Conservation (phyloP, 35 echinoderm and acorn worm genomes). For the Heliocidaris erythrogramma region DNA sequence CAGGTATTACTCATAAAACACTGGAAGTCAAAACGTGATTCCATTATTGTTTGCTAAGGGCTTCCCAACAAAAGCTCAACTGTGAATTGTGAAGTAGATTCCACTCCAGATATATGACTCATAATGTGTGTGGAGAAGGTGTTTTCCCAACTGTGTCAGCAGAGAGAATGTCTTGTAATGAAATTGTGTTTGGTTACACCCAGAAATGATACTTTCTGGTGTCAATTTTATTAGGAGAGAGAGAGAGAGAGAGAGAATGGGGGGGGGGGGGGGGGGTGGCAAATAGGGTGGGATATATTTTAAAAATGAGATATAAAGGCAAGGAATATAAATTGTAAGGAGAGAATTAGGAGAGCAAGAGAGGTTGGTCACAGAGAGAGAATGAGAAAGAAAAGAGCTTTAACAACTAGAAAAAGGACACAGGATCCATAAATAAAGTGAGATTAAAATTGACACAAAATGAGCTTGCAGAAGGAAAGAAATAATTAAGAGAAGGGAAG, state of each 20-base stretch:
- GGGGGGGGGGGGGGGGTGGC: not conserved
- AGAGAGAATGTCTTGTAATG: not conserved
- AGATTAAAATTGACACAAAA: no score
- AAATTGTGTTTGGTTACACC: not conserved
- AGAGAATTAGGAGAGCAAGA: no score
- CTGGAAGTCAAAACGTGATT: not conserved
- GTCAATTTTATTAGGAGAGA: not conserved
- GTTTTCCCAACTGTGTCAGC: not conserved
- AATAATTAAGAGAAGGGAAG: no score
- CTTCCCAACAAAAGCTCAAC: not conserved
- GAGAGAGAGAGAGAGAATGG: not conserved
- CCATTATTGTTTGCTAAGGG: not conserved
- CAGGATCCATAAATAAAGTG: no score
- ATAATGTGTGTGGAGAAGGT: not conserved
- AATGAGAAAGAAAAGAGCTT: no score
- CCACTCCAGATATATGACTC: not conserved
- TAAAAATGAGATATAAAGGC: no score
- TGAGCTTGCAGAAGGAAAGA: no score
- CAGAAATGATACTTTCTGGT: not conserved
- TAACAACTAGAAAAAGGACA: no score
- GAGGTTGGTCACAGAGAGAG: no score
- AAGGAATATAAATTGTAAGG: no score
- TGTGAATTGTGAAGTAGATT: not conserved
- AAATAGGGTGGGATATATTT: not conserved
- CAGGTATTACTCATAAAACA: not conserved